Evolutionary conservation across 2,888 invertebrate species (phyloP), one percentile per base, ranked within the genome.

Genomic region (Mythimna vitellina): DNA sequence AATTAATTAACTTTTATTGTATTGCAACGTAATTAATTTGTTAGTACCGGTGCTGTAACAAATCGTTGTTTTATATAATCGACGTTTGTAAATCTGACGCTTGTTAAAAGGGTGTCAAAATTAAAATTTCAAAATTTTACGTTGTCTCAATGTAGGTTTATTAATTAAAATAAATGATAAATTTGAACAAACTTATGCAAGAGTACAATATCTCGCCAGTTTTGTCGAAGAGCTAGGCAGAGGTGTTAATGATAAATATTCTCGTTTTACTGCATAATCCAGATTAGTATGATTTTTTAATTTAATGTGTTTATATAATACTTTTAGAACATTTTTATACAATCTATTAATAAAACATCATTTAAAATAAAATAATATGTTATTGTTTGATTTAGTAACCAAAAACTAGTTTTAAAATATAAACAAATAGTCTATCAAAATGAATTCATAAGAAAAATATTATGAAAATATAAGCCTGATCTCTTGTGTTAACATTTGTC

Each of bases 51-150:
- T 80, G 76, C 82, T 85, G 76, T 76, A 58, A 46, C 75, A 46
- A 86, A 84, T 83, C 73, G 62, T 76, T 76, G 62, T 70, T 85
- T 85, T 82, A 81, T 76, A 77, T 84, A 84, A 85, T 79, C 67
- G 60, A 58, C n/a, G 46, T 58, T 83, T 78, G 67, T 67, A 78
- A 79, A 72, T 78, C 60, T 76, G 57, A 63, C 42, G 65, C 64
- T 73, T 61, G 77, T 62, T 73, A 61, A 68, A 64, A 73, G 49
- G 58, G 65, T 77, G 72, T 64, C 64, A 71, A 80, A 62, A 72
- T 53, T 58, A 12, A 62, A 77, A 71, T 82, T 62, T 66, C 73
- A 68, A 81, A 62, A 73, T 73, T 63, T 53, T 42, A 63, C 32
- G 35, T 67, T 72, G 66, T 49, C n/a, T 8, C 10, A 38, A 29